phyloP scores from a whole-genome alignment of 2,113 vertebrate species.

The Sinocyclocheilus rhinocerous region DNA sequence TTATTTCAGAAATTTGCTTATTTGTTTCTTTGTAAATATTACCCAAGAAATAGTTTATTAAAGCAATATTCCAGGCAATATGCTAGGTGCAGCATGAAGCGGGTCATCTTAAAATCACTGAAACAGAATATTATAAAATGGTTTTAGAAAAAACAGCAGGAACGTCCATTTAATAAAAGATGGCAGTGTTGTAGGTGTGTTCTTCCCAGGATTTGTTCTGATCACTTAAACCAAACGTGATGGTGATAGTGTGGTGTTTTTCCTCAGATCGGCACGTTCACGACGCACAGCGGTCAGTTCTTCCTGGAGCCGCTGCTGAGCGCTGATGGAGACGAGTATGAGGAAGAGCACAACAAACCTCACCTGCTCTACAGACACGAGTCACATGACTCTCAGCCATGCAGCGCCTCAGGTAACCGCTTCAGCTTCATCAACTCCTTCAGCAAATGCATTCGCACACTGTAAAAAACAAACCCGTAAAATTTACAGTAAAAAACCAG shows the following conservation, averaged over 20 bases:
- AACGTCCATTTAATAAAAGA: neutral
- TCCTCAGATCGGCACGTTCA: conserved; percentile 78
- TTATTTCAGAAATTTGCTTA: neutral
- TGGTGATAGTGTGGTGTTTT: conserved; percentile 14
- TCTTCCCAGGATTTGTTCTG: neutral
- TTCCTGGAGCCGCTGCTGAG: conserved; percentile 92
- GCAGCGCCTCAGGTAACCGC: conserved; percentile 86
- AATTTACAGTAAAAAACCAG: too few relatives aligned
- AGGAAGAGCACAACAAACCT: conserved; percentile 90
- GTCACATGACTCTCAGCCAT: conserved; percentile 68
- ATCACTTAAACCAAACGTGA: neutral
- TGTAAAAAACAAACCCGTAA: too few relatives aligned
- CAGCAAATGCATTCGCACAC: too few relatives aligned
- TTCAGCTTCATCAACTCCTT: neutral
- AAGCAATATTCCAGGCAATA: neutral
- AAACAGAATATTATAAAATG: neutral
- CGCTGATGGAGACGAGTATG: conserved; percentile 79
- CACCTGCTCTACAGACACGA: conserved; percentile 89
- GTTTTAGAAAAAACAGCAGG: neutral
- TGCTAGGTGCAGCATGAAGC: neutral
- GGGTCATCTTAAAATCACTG: neutral
- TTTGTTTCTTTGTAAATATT: neutral
- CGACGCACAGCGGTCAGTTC: conserved; percentile 87
- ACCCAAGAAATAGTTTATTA: neutral
- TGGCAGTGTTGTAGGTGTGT: neutral